Base-by-base conservation (phyloP, 2,113 vertebrate genomes). In the Hippocampus comes region DNA sequence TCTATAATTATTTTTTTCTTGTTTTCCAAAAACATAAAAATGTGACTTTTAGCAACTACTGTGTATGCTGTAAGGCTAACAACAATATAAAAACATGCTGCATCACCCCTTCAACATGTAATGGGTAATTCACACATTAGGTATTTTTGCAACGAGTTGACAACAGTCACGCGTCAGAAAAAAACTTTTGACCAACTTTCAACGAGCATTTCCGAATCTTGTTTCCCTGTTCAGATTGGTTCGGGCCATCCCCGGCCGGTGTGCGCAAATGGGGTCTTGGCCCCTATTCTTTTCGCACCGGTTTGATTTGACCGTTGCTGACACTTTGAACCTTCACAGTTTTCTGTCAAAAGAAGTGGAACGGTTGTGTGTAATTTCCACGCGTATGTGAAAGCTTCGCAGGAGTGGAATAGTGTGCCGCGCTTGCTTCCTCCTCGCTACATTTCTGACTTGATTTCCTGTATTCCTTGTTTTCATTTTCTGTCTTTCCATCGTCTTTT, bases 191-290 rank as follows among this genome's bases (percentile, higher is more conserved):
- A 27, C 5, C 9, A 41, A 23, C 63, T 6, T 21, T 65, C 38
- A 81, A 85, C 34, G 34, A 38, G 5, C 76, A 79, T 80, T 81
- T 74, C 83, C 82, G 84, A 84, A 89, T 79, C 66, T 69, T 84
- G 85, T 91, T 89, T 91, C 79, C 84, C 82, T 82, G 85, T 80
- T 64, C 67, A 67, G 9, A 20, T 69, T 25, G 41, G 64, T 88
- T 78, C 56, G 72, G 59, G 74, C 56, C 67, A 68, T 82, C 75
- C 70, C 69, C 63, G 87, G 78, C 77, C 71, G 60, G 59, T 84
- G 85, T 90, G 84, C 83, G 84, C 89, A 91, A 93, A 90, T 85
- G 88, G 57, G 89, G 74, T 80, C 79, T 82, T 91, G 89, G 87
- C 87, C 83, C 72, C 72, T 78, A 71, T 74, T 76, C 77, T 78